Evolutionary conservation across 2,888 invertebrate species (phyloP).

Genomic region (Xestia ashworthii): DNA sequence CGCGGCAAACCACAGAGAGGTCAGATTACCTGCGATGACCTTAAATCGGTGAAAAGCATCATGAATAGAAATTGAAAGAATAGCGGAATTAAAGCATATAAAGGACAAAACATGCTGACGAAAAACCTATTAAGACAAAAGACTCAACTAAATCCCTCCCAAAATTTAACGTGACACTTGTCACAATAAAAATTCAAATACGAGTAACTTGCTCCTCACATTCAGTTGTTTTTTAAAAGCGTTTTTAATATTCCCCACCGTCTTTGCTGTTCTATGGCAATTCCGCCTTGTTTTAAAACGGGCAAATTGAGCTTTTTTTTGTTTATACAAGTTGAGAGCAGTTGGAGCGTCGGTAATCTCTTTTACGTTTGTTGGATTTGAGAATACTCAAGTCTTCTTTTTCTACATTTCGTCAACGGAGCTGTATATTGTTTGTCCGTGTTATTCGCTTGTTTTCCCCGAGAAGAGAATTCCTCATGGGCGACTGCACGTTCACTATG

Average conservation of each 20-base stretch:
- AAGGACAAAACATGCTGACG: slow-evolving; percentile 6
- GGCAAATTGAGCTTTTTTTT: slow-evolving; percentile 87
- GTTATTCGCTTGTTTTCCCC: slow-evolving; percentile 77
- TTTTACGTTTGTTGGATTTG: slow-evolving; percentile 89
- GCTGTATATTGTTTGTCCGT: slow-evolving; percentile 83
- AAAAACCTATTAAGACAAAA: slow-evolving; percentile 19
- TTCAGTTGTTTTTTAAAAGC: slow-evolving; percentile 85
- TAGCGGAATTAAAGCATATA: not conserved
- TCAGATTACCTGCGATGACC: not conserved
- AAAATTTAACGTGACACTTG: slow-evolving; percentile 61
- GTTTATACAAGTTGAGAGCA: slow-evolving; percentile 89
- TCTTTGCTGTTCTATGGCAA: slow-evolving; percentile 87
- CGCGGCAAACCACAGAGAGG: not conserved
- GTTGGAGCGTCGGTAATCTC: slow-evolving; percentile 89
- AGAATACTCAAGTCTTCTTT: slow-evolving; percentile 81
- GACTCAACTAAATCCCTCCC: slow-evolving; percentile 23
- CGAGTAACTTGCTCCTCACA: slow-evolving; percentile 81
- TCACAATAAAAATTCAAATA: slow-evolving; percentile 86
- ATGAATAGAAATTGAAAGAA: not conserved
- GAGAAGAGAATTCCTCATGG: slow-evolving; percentile 79
- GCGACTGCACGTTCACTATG: slow-evolving; percentile 82
- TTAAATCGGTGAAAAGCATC: not conserved
- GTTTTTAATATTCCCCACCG: slow-evolving; percentile 89
- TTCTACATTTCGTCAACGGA: slow-evolving; percentile 85
- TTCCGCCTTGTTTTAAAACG: slow-evolving; percentile 86